Evolutionary conservation across 30 jellyfish, hydroid and myxozoan genomes (phyloP).

Genomic region (Cassiopea xamachana): DNA sequence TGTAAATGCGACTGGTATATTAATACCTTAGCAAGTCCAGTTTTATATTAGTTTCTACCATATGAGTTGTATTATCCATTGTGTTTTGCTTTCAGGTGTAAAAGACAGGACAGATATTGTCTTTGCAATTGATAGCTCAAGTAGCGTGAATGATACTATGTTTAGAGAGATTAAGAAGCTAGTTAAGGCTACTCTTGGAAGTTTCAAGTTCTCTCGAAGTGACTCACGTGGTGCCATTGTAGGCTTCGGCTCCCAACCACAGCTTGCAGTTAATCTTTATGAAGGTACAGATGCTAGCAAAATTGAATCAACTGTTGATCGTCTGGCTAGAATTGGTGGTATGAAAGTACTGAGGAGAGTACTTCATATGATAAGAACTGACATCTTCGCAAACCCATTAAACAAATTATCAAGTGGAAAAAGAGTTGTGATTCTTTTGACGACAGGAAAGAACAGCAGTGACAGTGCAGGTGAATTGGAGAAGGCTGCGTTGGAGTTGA

Average conservation of each 20-base stretch:
- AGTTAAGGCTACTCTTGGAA: conserved; percentile 47
- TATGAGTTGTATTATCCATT: no score
- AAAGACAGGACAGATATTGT: conserved; percentile 40
- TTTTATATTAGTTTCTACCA: no score
- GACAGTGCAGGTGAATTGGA: conserved; percentile 62
- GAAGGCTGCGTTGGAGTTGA: conserved; percentile 55
- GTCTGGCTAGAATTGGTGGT: conserved; percentile 66
- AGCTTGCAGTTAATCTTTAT: not conserved
- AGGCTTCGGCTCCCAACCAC: conserved; percentile 38
- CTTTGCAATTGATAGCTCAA: conserved; percentile 80
- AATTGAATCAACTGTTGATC: conserved; percentile 3
- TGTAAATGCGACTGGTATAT: no score
- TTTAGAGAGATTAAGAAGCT: conserved; percentile 50
- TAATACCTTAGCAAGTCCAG: no score
- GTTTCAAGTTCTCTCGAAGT: conserved; percentile 52
- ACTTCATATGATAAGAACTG: conserved; percentile 40
- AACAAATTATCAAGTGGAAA: not conserved
- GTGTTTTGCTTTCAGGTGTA: conserved; percentile 2
- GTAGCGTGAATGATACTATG: conserved; percentile 58
- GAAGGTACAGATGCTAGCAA: conserved; percentile 4
- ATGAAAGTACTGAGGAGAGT: conserved; percentile 82
- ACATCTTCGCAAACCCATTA: conserved; percentile 19
- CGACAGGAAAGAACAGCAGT: conserved; percentile 75
- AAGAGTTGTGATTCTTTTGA: conserved; percentile 52
- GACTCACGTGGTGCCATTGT: conserved; percentile 57